Base-by-base conservation (phyloP, 2,888 invertebrate genomes). In the Himalopsyche tibetana region DNA sequence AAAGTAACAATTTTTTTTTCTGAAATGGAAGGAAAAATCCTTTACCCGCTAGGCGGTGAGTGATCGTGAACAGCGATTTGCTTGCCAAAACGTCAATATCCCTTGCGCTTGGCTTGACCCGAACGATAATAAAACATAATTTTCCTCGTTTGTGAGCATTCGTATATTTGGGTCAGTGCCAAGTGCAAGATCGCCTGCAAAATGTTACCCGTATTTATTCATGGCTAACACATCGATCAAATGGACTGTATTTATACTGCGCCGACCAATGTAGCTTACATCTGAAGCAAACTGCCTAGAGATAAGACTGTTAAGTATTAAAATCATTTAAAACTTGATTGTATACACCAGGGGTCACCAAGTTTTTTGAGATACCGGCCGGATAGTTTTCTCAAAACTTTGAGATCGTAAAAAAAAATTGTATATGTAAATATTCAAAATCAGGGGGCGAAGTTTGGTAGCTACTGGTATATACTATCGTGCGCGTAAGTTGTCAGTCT, bases 11-110 rank as follows among this genome's bases (percentile, higher is more conserved):
- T 74, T 74, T 74, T 69, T n/a, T n/a, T 74, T 74, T 74, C 28
- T 36, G 36, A 74, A 74, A 74, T 74, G 74, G 38, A 19, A 74
- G n/a, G 28, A 36, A 74, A 74, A 74, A 11, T 36, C 36, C 51
- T 51, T 74, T 36, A 5, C 38, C 74, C 74, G 28, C 9, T 74
- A 11, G 36, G 4, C 36, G 36, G 74, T 74, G 74, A 74, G 74
- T 74, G 74, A 74, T 74, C 74, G 19, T 36, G 74, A 36, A 28
- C 74, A 74, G 36, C 12, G 28, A 74, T 36, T 36, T 19, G 74
- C 36, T 19, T 74, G 74, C 74, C 74, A 74, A 74, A 74, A 74
- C 74, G 74, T 12, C 74, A 74, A 74, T 74, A 74, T 74, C 74
- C 36, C 74, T 36, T 36, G 74, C 12, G 28, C 38, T 74, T 74